phyloP scores from a whole-genome alignment of 2,888 invertebrate species.

The Rotaria macrura region DNA sequence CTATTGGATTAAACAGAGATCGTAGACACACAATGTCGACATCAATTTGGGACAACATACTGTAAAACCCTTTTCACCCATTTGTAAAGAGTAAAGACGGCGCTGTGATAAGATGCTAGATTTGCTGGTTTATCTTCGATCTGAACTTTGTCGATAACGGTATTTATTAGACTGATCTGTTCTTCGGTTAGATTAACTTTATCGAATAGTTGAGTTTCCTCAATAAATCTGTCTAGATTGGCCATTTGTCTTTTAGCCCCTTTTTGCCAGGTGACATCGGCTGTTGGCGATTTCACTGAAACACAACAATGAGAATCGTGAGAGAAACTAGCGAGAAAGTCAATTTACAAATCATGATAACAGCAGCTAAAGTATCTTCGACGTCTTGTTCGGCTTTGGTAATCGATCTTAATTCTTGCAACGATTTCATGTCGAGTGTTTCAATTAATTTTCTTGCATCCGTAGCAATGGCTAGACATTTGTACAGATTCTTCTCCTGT shows the following conservation, averaged over 20 bases:
- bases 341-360: conserved; percentile 47
- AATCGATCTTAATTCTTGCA: conserved; percentile 45
- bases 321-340: background rate
- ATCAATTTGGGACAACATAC: conserved; percentile 36
- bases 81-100: conserved; percentile 46
- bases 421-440: conserved; percentile 44
- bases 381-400: conserved; percentile 47
- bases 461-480: conserved; percentile 49
- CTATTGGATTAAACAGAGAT: too few relatives aligned
- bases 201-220: conserved; percentile 49
- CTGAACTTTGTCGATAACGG: conserved; percentile 38
- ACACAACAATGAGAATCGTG: background rate
- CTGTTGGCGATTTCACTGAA: conserved; percentile 47
- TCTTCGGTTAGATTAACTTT: conserved; percentile 46
- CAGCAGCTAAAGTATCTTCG: conserved; percentile 48
- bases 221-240: conserved; percentile 44
- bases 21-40: too few relatives aligned
- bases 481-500: conserved; percentile 49
- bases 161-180: conserved; percentile 46
- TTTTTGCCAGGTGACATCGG: conserved; percentile 50
- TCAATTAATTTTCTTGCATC: conserved; percentile 50
- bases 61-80: conserved; percentile 48
- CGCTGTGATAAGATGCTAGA: conserved; percentile 39
- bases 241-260: conserved; percentile 50
- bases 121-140: conserved; percentile 29